Conservation (phyloP, 2,797 vertebrate species). For the Atherinosoma microstoma region DNA sequence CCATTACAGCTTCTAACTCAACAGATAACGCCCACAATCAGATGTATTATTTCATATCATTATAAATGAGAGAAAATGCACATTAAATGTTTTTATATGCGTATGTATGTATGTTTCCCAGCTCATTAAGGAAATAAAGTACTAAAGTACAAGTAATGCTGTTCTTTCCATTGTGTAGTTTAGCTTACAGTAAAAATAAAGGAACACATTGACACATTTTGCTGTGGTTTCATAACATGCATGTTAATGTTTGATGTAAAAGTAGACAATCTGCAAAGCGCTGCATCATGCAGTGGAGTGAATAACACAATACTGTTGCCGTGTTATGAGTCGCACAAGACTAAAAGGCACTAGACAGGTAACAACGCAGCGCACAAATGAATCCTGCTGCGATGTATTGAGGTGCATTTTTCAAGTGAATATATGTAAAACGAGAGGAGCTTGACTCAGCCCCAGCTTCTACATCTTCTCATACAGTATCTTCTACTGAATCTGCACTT, state of each 20-base stretch:
- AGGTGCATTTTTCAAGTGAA: conserved; percentile 9
- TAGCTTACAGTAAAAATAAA: background rate
- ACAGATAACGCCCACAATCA: too few relatives aligned
- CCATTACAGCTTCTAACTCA: too few relatives aligned
- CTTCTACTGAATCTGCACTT: conserved; percentile 15
- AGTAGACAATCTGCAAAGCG: background rate
- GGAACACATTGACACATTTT: background rate
- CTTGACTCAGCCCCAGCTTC: conserved; percentile 14
- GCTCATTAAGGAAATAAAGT: too few relatives aligned
- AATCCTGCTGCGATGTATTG: conserved; percentile 14
- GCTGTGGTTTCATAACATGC: background rate
- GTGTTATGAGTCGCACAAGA: background rate
- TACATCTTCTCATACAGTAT: conserved; percentile 13
- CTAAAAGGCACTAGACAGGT: background rate
- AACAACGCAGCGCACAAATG: background rate
- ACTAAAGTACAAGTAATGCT: too few relatives aligned
- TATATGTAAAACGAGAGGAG: conserved; percentile 9
- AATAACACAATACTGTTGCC: background rate
- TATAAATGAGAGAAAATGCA: background rate
- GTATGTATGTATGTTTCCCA: too few relatives aligned
- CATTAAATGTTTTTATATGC: too few relatives aligned
- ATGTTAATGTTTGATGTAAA: background rate
- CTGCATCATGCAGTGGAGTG: background rate
- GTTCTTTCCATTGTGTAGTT: background rate
- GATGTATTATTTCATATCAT: too few relatives aligned